Evolutionary conservation across 2,888 invertebrate genomes (phyloP).

Genomic region (Geotrupes spiniger): DNA sequence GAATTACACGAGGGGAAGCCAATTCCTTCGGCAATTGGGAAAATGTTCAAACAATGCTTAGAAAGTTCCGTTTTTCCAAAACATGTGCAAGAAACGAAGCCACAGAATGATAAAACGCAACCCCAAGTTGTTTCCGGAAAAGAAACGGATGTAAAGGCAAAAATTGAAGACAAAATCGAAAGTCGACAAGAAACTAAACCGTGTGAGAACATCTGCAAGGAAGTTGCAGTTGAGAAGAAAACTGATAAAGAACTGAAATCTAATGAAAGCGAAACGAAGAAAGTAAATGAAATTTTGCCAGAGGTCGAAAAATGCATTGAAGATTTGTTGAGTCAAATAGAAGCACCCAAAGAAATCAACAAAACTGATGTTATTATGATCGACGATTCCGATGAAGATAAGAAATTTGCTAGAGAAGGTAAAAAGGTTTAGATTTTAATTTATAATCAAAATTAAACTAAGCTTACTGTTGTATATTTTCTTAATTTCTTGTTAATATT

Average conservation of each 20-base stretch:
- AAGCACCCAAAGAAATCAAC: constrained; percentile 12
- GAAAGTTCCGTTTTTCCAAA: constrained; percentile 33
- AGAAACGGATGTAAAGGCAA: constrained; percentile 26
- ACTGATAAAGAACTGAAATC: constrained; percentile 17
- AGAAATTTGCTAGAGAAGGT: constrained; percentile 16
- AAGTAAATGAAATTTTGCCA: constrained; percentile 10
- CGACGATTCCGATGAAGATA: constrained; percentile 28
- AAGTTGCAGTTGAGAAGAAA: too few relatives aligned
- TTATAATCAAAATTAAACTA: too few relatives aligned
- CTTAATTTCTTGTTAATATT: too few relatives aligned
- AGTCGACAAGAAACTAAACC: constrained; percentile 3
- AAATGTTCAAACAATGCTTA: constrained; percentile 59
- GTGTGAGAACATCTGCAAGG: constrained; percentile 12
- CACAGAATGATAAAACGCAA: background rate
- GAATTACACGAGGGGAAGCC: constrained; percentile 72
- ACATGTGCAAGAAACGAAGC: background rate
- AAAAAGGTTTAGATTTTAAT: too few relatives aligned
- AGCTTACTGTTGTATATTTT: constrained; percentile 2
- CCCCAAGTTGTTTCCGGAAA: constrained; percentile 9
- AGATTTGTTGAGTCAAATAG: constrained; percentile 28
- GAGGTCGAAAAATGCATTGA: constrained; percentile 29
- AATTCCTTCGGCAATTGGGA: constrained; percentile 58
- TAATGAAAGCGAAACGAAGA: constrained; percentile 14
- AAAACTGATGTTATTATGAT: constrained; percentile 27
- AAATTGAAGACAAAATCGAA: constrained; percentile 22